These are phyloP conservation scores for Mnemiopsis leidyi DNA, from an alignment of 37 sponge, comb jelly and placozoan genomes.

Conservation along the genomic window DNA sequence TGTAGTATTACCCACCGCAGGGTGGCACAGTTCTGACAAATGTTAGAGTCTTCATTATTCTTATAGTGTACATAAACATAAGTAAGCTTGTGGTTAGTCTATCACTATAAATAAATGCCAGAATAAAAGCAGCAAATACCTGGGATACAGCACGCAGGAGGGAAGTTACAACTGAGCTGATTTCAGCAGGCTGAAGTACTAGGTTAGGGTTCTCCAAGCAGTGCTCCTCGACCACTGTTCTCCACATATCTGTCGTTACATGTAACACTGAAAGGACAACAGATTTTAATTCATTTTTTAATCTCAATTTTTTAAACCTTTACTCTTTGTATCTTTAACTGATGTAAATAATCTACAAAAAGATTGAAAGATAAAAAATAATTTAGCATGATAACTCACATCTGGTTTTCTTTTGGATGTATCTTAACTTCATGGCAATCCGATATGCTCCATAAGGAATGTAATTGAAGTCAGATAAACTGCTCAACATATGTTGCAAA, in stretches of 20 bases:
- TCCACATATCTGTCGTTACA: conserved; percentile 58
- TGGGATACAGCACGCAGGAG: background rate
- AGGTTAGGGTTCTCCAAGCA: conserved; percentile 51
- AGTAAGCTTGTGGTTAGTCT: no score
- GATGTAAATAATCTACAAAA: background rate
- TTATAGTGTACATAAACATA: no score
- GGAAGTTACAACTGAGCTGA: conserved; percentile 7
- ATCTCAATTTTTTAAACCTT: no score
- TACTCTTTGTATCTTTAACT: background rate
- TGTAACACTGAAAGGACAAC: conserved; percentile 22
- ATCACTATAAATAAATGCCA: no score
- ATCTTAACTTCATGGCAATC: conserved; percentile 25
- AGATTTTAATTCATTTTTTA: background rate
- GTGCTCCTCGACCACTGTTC: conserved; percentile 11
- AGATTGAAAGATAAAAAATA: background rate
- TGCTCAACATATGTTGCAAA: conserved; percentile 31
- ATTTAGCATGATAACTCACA: background rate
- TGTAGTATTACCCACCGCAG: no score
- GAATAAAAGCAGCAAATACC: no score
- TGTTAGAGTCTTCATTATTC: no score
- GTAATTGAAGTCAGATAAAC: conserved; percentile 21
- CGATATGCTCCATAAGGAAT: conserved; percentile 23
- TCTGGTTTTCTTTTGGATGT: conserved; percentile 58
- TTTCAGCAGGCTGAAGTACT: conserved; percentile 51
- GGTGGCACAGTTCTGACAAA: no score